These are phyloP conservation scores for Nowickia ferox DNA, from an alignment of 2,888 invertebrate genomes.

Conservation along the genomic window DNA sequence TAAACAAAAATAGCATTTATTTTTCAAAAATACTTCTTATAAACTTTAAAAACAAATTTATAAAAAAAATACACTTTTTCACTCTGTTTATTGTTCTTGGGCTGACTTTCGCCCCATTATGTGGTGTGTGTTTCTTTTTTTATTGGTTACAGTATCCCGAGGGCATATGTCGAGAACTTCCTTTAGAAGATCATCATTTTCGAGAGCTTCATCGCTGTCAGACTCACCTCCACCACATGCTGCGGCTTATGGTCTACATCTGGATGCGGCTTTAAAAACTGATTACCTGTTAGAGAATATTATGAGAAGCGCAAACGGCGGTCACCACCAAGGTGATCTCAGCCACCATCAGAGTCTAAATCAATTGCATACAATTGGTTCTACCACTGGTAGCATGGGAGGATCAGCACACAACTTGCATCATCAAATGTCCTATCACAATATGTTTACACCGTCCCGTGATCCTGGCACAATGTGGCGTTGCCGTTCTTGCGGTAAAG, in stretches of 20 bases:
- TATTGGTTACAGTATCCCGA: conserved; percentile 83
- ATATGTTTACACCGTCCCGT: conserved; percentile 90
- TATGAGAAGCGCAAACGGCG: conserved; percentile 76
- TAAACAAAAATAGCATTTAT: conserved; percentile 5
- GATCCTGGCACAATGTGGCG: conserved; percentile 90
- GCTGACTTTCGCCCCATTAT: conserved; percentile 83
- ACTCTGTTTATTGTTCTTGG: conserved; percentile 80
- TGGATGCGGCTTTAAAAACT: conserved; percentile 80
- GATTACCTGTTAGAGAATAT: conserved; percentile 81
- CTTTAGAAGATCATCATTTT: conserved; percentile 75
- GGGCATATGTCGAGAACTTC: conserved; percentile 77
- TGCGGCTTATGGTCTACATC: conserved; percentile 81
- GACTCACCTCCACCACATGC: conserved; percentile 82
- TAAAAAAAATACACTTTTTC: conserved; percentile 62
- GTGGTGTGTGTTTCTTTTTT: conserved; percentile 82
- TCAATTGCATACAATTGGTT: conserved; percentile 75
- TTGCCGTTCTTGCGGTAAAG: conserved; percentile 92
- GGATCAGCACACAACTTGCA: conserved; percentile 80
- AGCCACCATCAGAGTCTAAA: conserved; percentile 75
- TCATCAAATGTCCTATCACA: conserved; percentile 89
- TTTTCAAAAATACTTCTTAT: conserved; percentile 36
- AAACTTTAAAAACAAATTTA: conserved; percentile 32
- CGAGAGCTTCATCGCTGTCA: conserved; percentile 78
- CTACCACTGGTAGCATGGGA: conserved; percentile 74
- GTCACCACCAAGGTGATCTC: conserved; percentile 72